A percentile compares a stretch with the other conserved stretches of the same genome.
Conservation (phyloP, 2,113 vertebrate genomes). For the Nothocercus julius region DNA sequence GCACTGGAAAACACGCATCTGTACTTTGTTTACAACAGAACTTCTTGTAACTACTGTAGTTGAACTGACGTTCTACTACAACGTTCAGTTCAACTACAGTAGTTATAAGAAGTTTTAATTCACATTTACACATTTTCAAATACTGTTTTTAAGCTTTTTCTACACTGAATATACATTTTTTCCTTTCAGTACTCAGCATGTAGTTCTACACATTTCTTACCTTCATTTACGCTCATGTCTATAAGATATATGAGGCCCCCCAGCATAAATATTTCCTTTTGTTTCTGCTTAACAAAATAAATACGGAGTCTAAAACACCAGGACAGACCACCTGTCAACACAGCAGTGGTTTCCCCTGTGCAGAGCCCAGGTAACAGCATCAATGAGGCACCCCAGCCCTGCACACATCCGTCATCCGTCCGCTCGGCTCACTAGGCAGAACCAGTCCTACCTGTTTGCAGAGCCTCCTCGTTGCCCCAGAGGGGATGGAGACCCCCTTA, state of each 20-base stretch:
- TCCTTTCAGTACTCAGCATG: not conserved
- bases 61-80: not conserved
- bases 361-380: not conserved
- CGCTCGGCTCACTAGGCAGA: conserved; percentile 26
- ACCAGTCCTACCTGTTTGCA: conserved; percentile 53
- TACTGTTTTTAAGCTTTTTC: not conserved
- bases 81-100: no score
- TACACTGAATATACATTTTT: fast-evolving
- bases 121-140: not conserved
- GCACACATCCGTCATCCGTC: conserved; percentile 3
- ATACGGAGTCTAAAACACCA: not conserved
- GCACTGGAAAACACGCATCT: not conserved
- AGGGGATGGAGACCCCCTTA: not conserved
- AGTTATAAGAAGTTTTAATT: no score
- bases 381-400: not conserved
- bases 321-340: not conserved
- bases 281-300: not conserved
- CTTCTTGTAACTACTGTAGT: not conserved
- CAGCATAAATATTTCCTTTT: not conserved
- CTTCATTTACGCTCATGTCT: not conserved
- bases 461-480: not conserved
- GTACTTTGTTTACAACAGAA: not conserved
- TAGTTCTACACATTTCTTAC: not conserved
- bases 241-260: not conserved
- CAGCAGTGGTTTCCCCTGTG: not conserved